Percentiles rank a stretch among this genome's conserved stretches.
Evolutionary conservation across 2,797 vertebrate species (phyloP).

Genomic region (Anas capensis): DNA sequence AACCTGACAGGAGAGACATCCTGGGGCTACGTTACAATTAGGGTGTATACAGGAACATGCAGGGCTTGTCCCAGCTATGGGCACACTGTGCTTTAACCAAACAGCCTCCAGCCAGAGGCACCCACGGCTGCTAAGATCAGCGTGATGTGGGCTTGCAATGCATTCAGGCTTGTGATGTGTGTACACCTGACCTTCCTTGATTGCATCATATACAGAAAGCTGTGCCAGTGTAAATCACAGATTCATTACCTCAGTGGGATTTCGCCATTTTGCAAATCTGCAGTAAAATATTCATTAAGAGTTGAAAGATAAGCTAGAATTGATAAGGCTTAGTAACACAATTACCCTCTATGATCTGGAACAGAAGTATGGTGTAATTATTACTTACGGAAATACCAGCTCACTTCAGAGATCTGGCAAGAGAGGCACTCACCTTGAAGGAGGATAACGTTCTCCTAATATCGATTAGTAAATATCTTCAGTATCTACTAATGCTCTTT

Average conservation of each 20-base stretch:
- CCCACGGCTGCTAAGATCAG: background rate
- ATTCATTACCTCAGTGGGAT: background rate
- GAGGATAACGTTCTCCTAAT: background rate
- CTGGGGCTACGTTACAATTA: background rate
- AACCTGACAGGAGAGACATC: background rate
- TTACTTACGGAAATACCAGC: accelerated
- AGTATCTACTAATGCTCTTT: background rate
- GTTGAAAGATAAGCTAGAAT: background rate
- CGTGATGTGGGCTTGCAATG: background rate
- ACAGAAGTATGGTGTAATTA: background rate
- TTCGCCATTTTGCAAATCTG: background rate
- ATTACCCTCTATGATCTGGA: background rate
- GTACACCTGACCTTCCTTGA: background rate
- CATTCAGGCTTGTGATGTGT: background rate
- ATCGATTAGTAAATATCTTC: background rate
- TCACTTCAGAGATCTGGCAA: background rate
- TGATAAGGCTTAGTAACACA: background rate
- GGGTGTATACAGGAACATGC: background rate
- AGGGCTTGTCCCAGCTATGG: background rate
- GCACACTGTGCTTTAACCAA: background rate
- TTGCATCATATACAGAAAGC: background rate
- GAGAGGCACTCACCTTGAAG: background rate
- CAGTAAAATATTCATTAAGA: background rate
- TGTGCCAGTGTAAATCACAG: background rate
- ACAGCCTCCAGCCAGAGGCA: background rate